phyloP scores from a whole-genome alignment of 2,113 vertebrate species.

The Cepphus grylle region DNA sequence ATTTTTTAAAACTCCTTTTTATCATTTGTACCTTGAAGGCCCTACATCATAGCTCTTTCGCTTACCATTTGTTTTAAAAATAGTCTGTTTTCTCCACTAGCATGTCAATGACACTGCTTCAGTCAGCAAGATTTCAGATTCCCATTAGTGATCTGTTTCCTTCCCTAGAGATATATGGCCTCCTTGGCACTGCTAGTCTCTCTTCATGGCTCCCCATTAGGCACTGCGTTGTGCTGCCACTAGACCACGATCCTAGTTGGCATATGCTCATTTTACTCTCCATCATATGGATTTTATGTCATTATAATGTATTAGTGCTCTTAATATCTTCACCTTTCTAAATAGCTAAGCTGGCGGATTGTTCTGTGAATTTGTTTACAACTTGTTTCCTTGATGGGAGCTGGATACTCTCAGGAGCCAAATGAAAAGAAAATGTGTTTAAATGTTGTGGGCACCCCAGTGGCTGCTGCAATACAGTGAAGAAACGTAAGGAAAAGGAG shows the following conservation, averaged over 20 bases:
- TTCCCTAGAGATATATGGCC: not conserved
- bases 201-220: not conserved
- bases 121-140: not conserved
- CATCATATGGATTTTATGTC: constrained; percentile 14
- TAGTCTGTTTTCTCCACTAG: not conserved
- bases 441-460: not conserved
- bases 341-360: not conserved
- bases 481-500: not conserved
- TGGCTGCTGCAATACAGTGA: not conserved
- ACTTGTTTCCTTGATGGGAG: not conserved
- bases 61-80: not conserved
- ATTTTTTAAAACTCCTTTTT: not conserved
- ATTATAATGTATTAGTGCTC: not conserved
- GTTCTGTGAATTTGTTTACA: constrained; percentile 8
- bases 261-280: not conserved
- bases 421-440: not conserved
- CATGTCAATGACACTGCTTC: not conserved
- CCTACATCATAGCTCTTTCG: not conserved
- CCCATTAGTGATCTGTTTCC: not conserved
- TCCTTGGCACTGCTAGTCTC: not conserved
- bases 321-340: constrained; percentile 6
- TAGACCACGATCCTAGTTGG: not conserved
- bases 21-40: not conserved
- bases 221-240: not conserved
- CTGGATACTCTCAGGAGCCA: not conserved